A percentile compares a stretch with the other conserved stretches of the same genome.
Evolutionary conservation across 2,113 vertebrate genomes (phyloP).

Genomic region (Nansenia antarctica): DNA sequence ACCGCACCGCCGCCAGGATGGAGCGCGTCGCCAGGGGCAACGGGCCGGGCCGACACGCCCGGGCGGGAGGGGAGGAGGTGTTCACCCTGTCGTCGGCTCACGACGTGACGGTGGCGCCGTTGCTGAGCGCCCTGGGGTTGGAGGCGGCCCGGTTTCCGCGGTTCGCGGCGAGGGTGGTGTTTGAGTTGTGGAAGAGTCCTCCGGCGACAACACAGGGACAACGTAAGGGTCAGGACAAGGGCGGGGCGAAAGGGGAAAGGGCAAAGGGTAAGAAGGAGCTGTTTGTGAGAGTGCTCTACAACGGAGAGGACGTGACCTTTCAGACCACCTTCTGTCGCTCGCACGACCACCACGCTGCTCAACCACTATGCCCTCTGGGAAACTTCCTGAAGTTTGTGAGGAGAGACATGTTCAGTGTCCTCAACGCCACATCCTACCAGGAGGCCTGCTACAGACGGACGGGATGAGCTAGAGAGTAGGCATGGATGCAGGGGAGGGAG

Average conservation of each 20-base stretch:
- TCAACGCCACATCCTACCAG: constrained; percentile 87
- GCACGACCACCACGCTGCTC: constrained; percentile 72
- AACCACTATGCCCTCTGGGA: constrained; percentile 88
- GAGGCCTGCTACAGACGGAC: constrained; percentile 82
- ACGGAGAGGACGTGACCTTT: constrained; percentile 92
- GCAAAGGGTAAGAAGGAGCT: constrained; percentile 59
- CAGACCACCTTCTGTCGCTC: constrained; percentile 89
- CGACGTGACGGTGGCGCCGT: constrained; percentile 91
- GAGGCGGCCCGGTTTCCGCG: constrained; percentile 87
- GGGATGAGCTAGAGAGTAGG: constrained; percentile 30
- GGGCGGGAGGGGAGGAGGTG: constrained; percentile 73
- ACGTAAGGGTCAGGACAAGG: constrained; percentile 15
- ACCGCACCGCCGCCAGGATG: constrained; percentile 84
- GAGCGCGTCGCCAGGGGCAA: constrained; percentile 76
- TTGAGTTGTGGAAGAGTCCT: constrained; percentile 91
- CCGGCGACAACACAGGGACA: background rate
- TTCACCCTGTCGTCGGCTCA: constrained; percentile 92
- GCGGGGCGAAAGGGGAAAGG: constrained; percentile 37
- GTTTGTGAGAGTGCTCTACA: constrained; percentile 90
- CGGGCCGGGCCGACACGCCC: constrained; percentile 54
- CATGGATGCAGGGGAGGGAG: background rate
- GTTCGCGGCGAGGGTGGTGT: constrained; percentile 92
- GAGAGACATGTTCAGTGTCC: constrained; percentile 86
- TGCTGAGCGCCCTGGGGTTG: constrained; percentile 92
- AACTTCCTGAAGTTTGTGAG: constrained; percentile 88